Percentiles rank a stretch among this genome's conserved stretches.
Evolutionary conservation across 2,113 vertebrate genomes (phyloP).

Genomic region (Hylia prasina): DNA sequence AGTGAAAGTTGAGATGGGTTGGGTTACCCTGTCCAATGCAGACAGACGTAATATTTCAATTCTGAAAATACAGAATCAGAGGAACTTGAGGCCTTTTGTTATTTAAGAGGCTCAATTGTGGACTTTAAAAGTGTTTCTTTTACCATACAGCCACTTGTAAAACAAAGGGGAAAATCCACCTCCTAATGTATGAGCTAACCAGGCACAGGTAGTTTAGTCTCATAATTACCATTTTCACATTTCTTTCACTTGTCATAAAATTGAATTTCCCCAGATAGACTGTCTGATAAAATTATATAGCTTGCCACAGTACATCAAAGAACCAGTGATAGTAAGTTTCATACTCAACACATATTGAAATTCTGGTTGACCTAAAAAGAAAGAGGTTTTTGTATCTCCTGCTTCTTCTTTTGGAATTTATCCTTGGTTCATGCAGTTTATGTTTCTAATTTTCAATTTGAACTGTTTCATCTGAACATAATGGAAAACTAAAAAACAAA

Average conservation of each 20-base stretch:
- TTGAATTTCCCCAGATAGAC: background rate
- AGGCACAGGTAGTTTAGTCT: background rate
- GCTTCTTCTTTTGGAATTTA: background rate
- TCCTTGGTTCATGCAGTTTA: background rate
- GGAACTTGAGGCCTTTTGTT: background rate
- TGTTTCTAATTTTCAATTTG: background rate
- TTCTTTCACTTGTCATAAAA: conserved; percentile 17
- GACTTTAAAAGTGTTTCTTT: background rate
- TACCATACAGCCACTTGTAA: background rate
- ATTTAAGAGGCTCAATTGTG: background rate
- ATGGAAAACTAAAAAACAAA: background rate
- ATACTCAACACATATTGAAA: background rate
- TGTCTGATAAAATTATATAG: conserved; percentile 2
- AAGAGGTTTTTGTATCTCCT: background rate
- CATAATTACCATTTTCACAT: background rate
- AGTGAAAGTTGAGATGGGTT: background rate
- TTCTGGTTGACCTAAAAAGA: background rate
- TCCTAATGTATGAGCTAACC: background rate
- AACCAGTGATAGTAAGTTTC: background rate
- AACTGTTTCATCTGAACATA: background rate
- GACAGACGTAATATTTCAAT: background rate
- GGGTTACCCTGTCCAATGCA: background rate
- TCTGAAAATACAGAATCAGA: background rate
- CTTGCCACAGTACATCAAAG: background rate
- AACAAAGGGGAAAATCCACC: background rate